Conservation (phyloP, 2,888 invertebrate genomes). For the Volucella inflata region DNA sequence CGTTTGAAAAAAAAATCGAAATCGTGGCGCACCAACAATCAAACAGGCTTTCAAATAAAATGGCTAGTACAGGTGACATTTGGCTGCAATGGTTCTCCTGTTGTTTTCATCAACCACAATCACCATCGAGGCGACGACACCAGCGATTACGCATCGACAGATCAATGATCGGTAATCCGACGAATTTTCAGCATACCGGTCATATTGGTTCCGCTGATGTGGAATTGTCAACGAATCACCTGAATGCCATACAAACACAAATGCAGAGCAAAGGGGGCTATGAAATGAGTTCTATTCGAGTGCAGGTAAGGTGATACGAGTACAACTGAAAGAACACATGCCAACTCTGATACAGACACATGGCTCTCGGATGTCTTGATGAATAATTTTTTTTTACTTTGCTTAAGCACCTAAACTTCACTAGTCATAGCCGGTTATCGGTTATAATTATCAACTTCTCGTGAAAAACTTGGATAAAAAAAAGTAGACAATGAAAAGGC, state of each 20-base stretch:
- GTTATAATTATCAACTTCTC: conserved; percentile 16
- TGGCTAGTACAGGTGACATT: conserved; percentile 91
- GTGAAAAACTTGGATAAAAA: conserved; percentile 24
- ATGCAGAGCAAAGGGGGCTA: conserved; percentile 99
- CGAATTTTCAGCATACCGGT: conserved; percentile 96
- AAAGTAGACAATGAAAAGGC: background rate
- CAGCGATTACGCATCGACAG: conserved; percentile 92
- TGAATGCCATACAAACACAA: conserved; percentile 95
- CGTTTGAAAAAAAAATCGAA: conserved; percentile 50
- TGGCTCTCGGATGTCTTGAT: background rate
- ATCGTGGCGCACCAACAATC: conserved; percentile 78
- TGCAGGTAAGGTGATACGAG: conserved; percentile 81
- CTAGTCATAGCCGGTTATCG: background rate
- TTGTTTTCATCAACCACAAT: conserved; percentile 92
- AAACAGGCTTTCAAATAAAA: conserved; percentile 81
- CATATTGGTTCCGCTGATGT: conserved; percentile 96
- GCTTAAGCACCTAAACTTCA: too few species aligned
- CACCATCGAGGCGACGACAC: conserved; percentile 88
- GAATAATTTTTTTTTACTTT: too few species aligned
- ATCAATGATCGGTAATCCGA: conserved; percentile 97
- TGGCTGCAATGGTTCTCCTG: conserved; percentile 97
- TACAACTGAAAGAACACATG: too few species aligned
- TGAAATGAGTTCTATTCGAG: conserved; percentile 86
- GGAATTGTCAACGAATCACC: conserved; percentile 91
- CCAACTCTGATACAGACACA: background rate